Evolutionary conservation across 2,113 vertebrate genomes (phyloP).

Genomic region (Cacatua alba): DNA sequence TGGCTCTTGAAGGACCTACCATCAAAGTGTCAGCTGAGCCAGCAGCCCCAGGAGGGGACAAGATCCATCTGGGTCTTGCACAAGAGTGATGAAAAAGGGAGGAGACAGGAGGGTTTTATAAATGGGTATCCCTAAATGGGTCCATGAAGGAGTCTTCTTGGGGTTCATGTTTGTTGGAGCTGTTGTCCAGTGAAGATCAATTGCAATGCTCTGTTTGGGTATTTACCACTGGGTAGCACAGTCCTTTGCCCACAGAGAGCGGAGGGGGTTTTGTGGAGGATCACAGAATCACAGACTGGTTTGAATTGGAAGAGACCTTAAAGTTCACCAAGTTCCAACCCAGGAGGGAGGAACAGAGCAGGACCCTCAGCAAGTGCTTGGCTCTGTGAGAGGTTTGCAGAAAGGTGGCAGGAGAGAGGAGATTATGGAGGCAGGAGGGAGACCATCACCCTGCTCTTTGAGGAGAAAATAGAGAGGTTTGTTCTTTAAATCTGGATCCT

Average conservation of each 20-base stretch:
- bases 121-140: neutral
- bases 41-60: fast-evolving
- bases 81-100: neutral
- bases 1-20: neutral
- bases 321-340: neutral
- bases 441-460: neutral
- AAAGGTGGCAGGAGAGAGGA: neutral
- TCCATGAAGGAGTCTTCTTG: neutral
- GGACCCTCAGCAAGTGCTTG: neutral
- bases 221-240: neutral
- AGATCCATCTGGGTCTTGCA: neutral
- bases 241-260: neutral
- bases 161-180: neutral
- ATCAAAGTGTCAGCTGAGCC: neutral
- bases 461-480: neutral
- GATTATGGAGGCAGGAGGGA: neutral
- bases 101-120: neutral
- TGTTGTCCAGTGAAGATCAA: neutral
- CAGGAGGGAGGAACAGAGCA: neutral
- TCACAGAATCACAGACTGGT: neutral
- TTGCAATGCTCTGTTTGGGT: neutral
- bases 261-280: neutral
- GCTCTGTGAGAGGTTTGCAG: neutral
- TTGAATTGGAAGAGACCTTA: neutral
- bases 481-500: neutral